Conservation (phyloP, 2,888 invertebrate genomes). For the Lepas anatifera region DNA sequence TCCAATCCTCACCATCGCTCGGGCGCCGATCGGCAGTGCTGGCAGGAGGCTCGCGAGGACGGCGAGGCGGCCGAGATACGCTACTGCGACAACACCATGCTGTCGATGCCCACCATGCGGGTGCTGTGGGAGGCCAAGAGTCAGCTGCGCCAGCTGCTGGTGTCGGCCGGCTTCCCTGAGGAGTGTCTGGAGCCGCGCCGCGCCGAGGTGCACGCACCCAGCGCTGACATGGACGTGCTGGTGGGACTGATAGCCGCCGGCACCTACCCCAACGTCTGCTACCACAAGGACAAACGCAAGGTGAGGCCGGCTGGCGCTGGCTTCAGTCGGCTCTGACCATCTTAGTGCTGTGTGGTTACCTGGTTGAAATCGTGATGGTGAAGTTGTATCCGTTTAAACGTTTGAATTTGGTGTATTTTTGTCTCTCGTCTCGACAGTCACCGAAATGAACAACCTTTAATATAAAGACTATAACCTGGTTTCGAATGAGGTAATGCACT, state of each 20-base stretch:
- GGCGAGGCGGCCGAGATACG: conserved; percentile 53
- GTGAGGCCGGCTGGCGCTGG: too few relatives aligned
- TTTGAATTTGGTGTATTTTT: too few relatives aligned
- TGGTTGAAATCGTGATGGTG: too few relatives aligned
- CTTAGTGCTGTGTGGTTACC: too few relatives aligned
- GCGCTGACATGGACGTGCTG: conserved; percentile 66
- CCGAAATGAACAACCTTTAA: too few relatives aligned
- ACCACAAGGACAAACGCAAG: conserved; percentile 88
- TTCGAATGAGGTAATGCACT: too few relatives aligned
- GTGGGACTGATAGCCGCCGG: conserved; percentile 79
- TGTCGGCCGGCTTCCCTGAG: conserved; percentile 77
- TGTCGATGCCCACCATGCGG: conserved; percentile 76
- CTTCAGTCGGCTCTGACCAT: too few relatives aligned
- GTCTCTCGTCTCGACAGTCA: too few relatives aligned
- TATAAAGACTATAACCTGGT: too few relatives aligned
- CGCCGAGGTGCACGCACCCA: conserved; percentile 51
- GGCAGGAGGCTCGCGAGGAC: conserved; percentile 40
- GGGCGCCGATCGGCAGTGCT: conserved; percentile 51
- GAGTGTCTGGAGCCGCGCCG: conserved; percentile 54
- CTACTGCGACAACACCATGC: conserved; percentile 84
- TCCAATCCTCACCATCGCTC: too few relatives aligned
- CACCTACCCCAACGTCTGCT: conserved; percentile 92
- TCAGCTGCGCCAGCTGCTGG: conserved; percentile 53
- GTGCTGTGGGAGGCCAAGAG: conserved; percentile 86
- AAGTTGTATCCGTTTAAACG: too few relatives aligned